Evolutionary conservation across 2,888 invertebrate species (phyloP), one percentile per base, ranked within the genome.

Genomic region (Spodoptera picta): DNA sequence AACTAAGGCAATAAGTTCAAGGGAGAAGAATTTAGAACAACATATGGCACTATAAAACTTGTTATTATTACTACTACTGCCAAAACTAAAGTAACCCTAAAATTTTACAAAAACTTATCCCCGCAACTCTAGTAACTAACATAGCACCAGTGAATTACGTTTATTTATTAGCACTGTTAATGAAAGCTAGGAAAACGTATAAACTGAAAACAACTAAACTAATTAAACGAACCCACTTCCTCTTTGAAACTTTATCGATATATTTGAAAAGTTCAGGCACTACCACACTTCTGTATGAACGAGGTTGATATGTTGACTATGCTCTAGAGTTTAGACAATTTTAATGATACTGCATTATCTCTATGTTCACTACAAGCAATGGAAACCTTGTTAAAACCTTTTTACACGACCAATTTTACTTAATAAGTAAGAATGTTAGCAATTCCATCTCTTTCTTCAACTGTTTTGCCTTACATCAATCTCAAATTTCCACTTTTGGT

Each of bases 161-260:
- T 69, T 14, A 9, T 43, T 41, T 31, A 12, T 43, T 44, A 75
- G 50, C 47, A 55, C 36, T 36, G 4, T 27, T 60, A 69, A 75
- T 70, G 55, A 52, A 55, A 55, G n/a, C 75, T 61, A 44, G 45
- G 43, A 69, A 62, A 48, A 51, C 36, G 12, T 74, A 69, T 52
- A 36, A 62, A 69, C 48, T 46, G 10, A 45, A 41, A 69, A 60
- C 63, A 69, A 75, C 45, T 52, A 62, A 69, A 70, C 45, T 72
- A 76, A 76, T 71, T 71, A 72, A 70, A 47, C 63, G 44, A 71
- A 76, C 56, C 72, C 56, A 49, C 47, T 76, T 64, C 43, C 58
- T 52, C 51, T 24, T 10, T 14, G 51, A 57, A 36, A 71, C 77
- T 71, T 76, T 59, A 53, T 76, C 71, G 71, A 71, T 71, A 72